phyloP scores from a whole-genome alignment of 2,888 invertebrate species.

The Epirrhoe tristata region DNA sequence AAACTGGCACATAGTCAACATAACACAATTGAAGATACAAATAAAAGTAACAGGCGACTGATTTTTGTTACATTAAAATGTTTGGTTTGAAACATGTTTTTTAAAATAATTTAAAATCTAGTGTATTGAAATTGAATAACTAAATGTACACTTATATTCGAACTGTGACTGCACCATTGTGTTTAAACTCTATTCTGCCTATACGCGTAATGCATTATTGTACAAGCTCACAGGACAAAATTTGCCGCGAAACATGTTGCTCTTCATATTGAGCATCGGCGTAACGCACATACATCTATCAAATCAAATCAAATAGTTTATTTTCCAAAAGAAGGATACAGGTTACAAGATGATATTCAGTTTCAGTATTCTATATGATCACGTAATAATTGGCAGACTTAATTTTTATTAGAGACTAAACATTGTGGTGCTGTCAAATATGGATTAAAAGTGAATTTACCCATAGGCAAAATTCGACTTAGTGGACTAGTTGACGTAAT shows the following conservation, averaged over 20 bases:
- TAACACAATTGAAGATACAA: conserved; percentile 34
- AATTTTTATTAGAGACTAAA: not conserved
- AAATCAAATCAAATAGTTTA: too few species aligned
- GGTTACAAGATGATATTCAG: too few species aligned
- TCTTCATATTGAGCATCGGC: too few species aligned
- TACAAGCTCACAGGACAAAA: not conserved
- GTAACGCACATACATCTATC: too few species aligned
- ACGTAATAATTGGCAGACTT: too few species aligned
- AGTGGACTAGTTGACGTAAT: conserved; percentile 12
- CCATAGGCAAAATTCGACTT: conserved; percentile 1
- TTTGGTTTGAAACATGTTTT: conserved; percentile 1
- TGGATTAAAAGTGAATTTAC: not conserved
- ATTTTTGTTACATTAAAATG: not conserved
- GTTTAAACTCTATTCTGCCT: not conserved
- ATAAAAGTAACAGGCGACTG: conserved; percentile 7
- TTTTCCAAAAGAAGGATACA: too few species aligned
- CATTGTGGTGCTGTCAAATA: not conserved
- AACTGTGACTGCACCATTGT: conserved; percentile 6
- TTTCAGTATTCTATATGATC: too few species aligned
- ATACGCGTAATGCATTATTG: not conserved
- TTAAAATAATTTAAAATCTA: conserved; percentile 1
- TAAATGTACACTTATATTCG: not conserved
- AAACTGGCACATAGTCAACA: conserved; percentile 58
- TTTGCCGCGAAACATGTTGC: too few species aligned
- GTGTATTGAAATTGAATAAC: not conserved